phyloP scores from a whole-genome alignment of 2,888 invertebrate species.

The Elegia similella region DNA sequence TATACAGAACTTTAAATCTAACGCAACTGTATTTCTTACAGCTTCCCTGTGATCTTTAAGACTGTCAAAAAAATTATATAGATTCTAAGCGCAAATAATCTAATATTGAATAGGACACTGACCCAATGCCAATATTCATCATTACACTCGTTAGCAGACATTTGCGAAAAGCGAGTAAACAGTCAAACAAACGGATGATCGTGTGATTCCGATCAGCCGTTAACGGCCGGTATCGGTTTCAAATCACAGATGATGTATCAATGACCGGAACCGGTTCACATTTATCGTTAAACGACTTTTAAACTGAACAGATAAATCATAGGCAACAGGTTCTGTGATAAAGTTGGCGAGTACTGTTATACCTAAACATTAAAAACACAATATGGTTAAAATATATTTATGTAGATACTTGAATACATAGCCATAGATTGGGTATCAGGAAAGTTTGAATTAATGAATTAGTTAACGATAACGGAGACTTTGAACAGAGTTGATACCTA shows the following conservation, averaged over 20 bases:
- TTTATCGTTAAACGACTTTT: constrained; percentile 41
- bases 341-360: neutral
- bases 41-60: neutral
- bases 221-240: constrained; percentile 67
- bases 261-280: constrained; percentile 43
- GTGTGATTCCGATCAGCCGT: constrained; percentile 47
- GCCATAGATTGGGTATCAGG: no score
- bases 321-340: constrained; percentile 30
- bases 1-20: no score
- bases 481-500: no score
- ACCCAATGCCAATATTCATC: constrained; percentile 44
- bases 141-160: constrained; percentile 37
- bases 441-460: no score
- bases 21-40: neutral
- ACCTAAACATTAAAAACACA: no score
- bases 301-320: constrained; percentile 48
- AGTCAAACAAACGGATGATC: constrained; percentile 41
- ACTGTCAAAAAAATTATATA: neutral
- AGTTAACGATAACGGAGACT: no score
- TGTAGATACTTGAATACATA: no score
- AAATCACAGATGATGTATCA: constrained; percentile 43
- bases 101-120: constrained; percentile 15
- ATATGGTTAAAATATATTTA: no score
- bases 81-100: neutral
- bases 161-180: constrained; percentile 43